A percentile compares a stretch with the other conserved stretches of the same genome.
Evolutionary conservation across 2,888 invertebrate genomes (phyloP).

Genomic region (Vannuccia rotundouncinata): DNA sequence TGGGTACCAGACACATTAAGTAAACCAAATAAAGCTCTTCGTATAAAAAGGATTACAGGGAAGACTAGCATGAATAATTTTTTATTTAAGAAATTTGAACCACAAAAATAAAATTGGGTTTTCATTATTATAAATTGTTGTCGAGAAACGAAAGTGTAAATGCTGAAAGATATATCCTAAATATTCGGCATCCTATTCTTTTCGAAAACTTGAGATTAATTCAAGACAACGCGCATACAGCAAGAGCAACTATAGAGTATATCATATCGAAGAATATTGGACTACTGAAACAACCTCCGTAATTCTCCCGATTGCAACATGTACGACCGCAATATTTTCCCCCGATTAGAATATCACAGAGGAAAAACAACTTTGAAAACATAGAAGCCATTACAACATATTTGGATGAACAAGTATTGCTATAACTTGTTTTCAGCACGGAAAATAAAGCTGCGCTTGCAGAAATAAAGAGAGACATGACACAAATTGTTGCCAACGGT

Average conservation of each 20-base stretch:
- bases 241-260: too few species aligned
- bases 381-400: background rate
- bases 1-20: background rate
- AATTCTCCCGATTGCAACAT: too few species aligned
- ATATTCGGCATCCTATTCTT: background rate
- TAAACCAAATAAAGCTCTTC: background rate
- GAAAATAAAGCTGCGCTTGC: background rate
- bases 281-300: too few species aligned
- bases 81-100: background rate
- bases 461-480: background rate
- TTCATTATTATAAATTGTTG: background rate
- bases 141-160: background rate
- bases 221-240: too few species aligned
- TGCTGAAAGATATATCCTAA: background rate
- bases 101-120: background rate
- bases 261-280: too few species aligned
- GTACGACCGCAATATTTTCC: too few species aligned
- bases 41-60: background rate
- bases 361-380: background rate
- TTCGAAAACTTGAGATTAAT: too few species aligned
- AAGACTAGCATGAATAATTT: background rate
- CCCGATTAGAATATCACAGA: background rate
- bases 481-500: too few species aligned
- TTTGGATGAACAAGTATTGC: background rate
- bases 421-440: background rate